Conservation (phyloP, 2,888 invertebrate species). For the Uloborus plumipes region DNA sequence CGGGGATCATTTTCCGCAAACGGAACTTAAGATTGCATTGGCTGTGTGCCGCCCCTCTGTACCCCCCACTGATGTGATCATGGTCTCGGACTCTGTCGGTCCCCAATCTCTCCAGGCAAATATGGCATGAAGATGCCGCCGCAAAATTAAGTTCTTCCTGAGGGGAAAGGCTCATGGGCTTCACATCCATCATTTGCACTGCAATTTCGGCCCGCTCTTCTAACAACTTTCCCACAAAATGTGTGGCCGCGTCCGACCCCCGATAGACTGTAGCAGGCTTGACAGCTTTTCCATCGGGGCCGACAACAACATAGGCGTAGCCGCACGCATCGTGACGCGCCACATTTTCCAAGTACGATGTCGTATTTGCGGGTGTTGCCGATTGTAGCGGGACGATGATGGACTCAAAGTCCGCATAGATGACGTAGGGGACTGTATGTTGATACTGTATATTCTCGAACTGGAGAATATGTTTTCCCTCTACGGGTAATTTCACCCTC, state of each 20-base stretch:
- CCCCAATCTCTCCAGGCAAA: not conserved
- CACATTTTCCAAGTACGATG: too few relatives aligned
- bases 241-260: not conserved
- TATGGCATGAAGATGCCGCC: not conserved
- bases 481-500: too few relatives aligned
- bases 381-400: too few relatives aligned
- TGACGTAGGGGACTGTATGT: too few relatives aligned
- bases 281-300: too few relatives aligned
- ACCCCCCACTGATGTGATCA: not conserved
- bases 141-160: not conserved
- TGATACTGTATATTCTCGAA: too few relatives aligned
- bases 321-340: too few relatives aligned
- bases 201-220: not conserved
- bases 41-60: not conserved
- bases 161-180: not conserved
- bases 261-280: too few relatives aligned
- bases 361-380: too few relatives aligned
- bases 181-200: not conserved
- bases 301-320: not conserved
- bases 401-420: too few relatives aligned
- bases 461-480: too few relatives aligned
- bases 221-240: not conserved
- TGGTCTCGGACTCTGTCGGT: not conserved
- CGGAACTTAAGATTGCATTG: slow-evolving; percentile 8
- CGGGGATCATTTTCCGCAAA: not conserved